phyloP scores from a whole-genome alignment of 2,797 vertebrate species.

The Lithobates pipiens region DNA sequence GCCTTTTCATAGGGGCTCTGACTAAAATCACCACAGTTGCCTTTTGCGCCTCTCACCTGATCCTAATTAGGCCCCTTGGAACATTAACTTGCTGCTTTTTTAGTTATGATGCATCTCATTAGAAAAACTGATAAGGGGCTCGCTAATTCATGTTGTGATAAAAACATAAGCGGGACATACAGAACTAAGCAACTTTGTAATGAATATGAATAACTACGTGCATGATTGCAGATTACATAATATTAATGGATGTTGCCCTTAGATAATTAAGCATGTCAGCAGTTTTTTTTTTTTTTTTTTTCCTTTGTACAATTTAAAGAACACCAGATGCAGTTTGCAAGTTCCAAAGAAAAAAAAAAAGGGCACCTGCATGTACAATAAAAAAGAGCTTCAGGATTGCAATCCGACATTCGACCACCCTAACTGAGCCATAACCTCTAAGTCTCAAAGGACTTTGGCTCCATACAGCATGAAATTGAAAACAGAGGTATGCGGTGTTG shows the following conservation, averaged over 20 bases:
- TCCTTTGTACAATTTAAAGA: conserved; percentile 17
- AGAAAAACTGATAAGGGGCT: conserved; percentile 86
- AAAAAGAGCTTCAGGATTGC: conserved; percentile 1
- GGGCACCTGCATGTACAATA: not conserved
- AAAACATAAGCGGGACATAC: conserved; percentile 65
- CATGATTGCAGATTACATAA: conserved; percentile 68
- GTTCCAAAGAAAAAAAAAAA: not conserved
- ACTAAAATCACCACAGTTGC: conserved; percentile 89
- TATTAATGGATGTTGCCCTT: conserved; percentile 68
- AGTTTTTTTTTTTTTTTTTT: conserved; percentile 54
- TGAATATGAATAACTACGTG: conserved; percentile 67
- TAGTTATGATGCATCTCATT: conserved; percentile 88
- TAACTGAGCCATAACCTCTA: conserved; percentile 1
- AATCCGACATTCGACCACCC: not conserved
- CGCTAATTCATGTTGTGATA: conserved; percentile 77
- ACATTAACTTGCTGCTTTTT: conserved; percentile 85
- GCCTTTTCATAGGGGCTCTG: conserved; percentile 83
- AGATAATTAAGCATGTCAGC: conserved; percentile 73
- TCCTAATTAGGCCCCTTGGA: conserved; percentile 95
- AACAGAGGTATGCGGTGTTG: conserved; percentile 12
- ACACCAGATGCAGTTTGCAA: conserved; percentile 31
- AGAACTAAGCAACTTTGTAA: conserved; percentile 69
- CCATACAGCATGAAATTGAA: conserved; percentile 29
- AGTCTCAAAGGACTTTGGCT: conserved; percentile 6
- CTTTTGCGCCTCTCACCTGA: conserved; percentile 86